Evolutionary conservation across 2,888 invertebrate species (phyloP), one percentile per base, ranked within the genome.

Genomic region (Brachyopa scutellaris): DNA sequence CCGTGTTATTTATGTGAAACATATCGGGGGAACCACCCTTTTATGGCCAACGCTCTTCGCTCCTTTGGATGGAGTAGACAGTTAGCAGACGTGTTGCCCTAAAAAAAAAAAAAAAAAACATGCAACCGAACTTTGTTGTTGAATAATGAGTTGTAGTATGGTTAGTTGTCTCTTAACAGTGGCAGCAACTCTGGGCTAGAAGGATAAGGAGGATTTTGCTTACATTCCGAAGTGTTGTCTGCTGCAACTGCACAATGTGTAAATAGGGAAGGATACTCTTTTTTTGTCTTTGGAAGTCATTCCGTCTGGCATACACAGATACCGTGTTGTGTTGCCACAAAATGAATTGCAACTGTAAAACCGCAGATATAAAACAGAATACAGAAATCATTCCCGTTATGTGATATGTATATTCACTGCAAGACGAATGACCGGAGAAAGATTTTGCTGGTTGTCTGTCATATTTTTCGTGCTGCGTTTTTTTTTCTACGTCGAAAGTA

Each of bases 121-220:
- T 11, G 11, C 9, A 40, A 17, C 21, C 55, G 6, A 69, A 82
- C 64, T 76, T 66, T 70, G 82, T 72, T 72, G 77, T 72, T 82
- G 77, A 82, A 82, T 82, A 82, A 82, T 77, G 82, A 82, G 82
- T 82, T 77, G 77, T 66, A 82, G 53, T 77, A 33, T 77, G 29
- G 82, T 77, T 77, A 77, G 70, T 77, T 72, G 82, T 77, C 53
- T 77, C 59, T 66, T 72, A 53, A 61, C 69, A 49, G 62, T 9
- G 45, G 17, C 11, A 42, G 31, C 45, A 66, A 33, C 31, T 15
- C 26, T 55, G 17, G 36, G 15, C 2, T 26, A 51, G 13, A 33
- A 53, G 42, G 36, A 78, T 57, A 53, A 38, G 26, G 17, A 33
- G 23, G 42, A 64, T 55, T 33, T 51, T 70, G 70, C n/a, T n/a